Base-by-base conservation (phyloP, 2,797 vertebrate species). In the Hoplostethus mediterraneus region DNA sequence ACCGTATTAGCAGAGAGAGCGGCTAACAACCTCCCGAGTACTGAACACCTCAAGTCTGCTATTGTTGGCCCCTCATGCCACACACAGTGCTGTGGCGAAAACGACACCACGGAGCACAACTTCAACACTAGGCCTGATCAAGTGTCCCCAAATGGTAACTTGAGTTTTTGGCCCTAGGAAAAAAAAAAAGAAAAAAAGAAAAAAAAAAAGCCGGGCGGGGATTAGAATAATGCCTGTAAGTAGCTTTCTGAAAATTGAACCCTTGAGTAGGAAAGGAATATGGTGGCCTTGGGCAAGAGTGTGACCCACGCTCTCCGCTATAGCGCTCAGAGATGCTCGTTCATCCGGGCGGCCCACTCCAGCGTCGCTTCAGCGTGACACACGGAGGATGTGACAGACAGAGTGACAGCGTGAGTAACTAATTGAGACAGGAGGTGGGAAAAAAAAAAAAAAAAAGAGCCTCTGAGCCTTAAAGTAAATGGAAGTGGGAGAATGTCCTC, bases 341-440 rank as follows among this genome's bases (percentile, higher is more conserved):
- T 90, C 83, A 77, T 80, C 49, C 58, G 42, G 81, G 71, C 87
- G 67, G 77, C 90, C 87, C 90, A 89, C 91, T 90, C 76, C 61
- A 71, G 80, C 71, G 77, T 84, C 71, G 86, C 81, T 77, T 86
- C 78, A 45, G 58, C 53, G 80, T 87, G 77, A 90, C 79, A 83
- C 83, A 66, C 83, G 1, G 71, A 69, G 68, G 82, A 87, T 79
- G 87, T 94, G 90, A 92, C 92, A 90, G 86, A 88, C 84, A 89
- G 93, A 93, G 78, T 93, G 93, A 94, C 93, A 94, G 91, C 66
- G 85, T 65, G 90, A 92, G 83, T 92, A 93, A 93, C 91, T 93
- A 86, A 91, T 90, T 91, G 88, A 93, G 93, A 92, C 92, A 79
- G 85, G 84, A 89, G 21, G 21, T 75, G n/a, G n/a, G n/a, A n/a